Conservation (phyloP, 2,113 vertebrate species). For the Neopipo cinnamomea region DNA sequence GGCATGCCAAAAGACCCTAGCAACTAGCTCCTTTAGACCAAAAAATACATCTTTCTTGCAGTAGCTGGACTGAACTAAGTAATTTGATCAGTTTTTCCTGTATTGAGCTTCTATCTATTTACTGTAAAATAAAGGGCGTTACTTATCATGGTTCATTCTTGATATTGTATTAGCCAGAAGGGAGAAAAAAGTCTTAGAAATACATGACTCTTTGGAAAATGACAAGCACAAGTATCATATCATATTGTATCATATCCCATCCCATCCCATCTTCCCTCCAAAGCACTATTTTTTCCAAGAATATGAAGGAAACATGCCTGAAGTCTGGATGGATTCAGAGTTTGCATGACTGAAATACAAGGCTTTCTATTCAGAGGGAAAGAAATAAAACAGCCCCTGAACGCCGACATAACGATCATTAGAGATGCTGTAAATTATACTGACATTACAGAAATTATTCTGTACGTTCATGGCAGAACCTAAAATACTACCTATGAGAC, state of each 20-base stretch:
- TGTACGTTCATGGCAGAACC: not conserved
- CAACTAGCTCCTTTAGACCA: not conserved
- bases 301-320: not conserved
- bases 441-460: no score
- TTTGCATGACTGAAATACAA: not conserved
- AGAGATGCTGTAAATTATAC: not conserved
- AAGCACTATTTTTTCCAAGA: not conserved
- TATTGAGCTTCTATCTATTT: not conserved
- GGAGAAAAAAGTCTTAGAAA: not conserved
- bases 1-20: not conserved
- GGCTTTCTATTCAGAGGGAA: not conserved
- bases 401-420: not conserved
- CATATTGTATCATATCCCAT: no score
- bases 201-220: not conserved
- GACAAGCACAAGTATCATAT: not conserved
- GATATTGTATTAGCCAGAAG: not conserved
- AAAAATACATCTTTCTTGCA: not conserved
- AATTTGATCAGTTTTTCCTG: not conserved
- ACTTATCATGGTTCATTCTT: not conserved
- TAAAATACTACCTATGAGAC: not conserved
- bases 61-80: not conserved
- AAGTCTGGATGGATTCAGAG: not conserved
- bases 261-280: not conserved
- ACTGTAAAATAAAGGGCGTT: not conserved
- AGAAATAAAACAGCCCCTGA: not conserved